Conservation (phyloP, 2,888 invertebrate genomes). For the Lathronympha strigana region DNA sequence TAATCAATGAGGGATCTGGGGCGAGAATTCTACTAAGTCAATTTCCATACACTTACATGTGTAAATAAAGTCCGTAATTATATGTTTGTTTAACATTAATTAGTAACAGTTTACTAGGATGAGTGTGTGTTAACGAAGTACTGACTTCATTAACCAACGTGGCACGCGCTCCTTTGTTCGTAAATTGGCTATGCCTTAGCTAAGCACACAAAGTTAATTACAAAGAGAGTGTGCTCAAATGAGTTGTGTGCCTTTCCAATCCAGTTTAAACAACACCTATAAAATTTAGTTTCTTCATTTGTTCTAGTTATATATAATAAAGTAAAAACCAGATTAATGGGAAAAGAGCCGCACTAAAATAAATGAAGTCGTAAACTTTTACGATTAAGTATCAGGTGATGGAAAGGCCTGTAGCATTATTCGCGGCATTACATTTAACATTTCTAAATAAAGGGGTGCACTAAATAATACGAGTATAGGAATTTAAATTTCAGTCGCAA, state of each 20-base stretch:
- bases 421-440: background rate
- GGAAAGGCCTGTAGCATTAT: too few species aligned
- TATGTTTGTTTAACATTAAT: background rate
- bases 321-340: conserved; percentile 20
- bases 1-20: too few species aligned
- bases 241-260: conserved; percentile 25
- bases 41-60: background rate
- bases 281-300: conserved; percentile 29
- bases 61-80: background rate
- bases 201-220: conserved; percentile 22
- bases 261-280: conserved; percentile 19
- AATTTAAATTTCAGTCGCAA: conserved; percentile 2
- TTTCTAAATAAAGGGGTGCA: background rate
- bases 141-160: background rate
- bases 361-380: conserved; percentile 58
- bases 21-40: background rate
- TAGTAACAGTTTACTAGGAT: background rate
- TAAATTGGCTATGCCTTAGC: background rate
- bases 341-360: conserved; percentile 54
- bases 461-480: background rate
- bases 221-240: background rate
- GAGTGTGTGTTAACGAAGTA: background rate
- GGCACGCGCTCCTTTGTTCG: conserved; percentile 1
- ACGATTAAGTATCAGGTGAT: conserved; percentile 46
- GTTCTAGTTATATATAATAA: conserved; percentile 23